Evolutionary conservation across 2,888 invertebrate genomes (phyloP).

Genomic region (Polydesmus complanatus): DNA sequence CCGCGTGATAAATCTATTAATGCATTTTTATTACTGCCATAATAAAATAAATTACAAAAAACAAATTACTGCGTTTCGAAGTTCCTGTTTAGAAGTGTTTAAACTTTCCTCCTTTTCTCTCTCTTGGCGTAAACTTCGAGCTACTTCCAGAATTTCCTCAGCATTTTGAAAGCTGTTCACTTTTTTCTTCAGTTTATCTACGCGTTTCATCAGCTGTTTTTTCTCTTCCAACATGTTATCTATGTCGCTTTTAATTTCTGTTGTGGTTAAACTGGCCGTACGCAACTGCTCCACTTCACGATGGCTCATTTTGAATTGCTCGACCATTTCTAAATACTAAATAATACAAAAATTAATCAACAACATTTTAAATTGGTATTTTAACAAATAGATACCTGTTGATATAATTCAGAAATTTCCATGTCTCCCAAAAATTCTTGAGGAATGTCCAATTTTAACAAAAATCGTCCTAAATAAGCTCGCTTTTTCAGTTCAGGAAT

Average conservation of each 20-base stretch:
- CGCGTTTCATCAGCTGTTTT: slow-evolving; percentile 52
- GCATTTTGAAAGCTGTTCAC: slow-evolving; percentile 40
- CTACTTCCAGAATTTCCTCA: slow-evolving; percentile 47
- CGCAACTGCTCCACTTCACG: slow-evolving; percentile 50
- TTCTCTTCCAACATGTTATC: slow-evolving; percentile 74
- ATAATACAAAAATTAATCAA: slow-evolving; percentile 1
- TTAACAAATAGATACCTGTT: slow-evolving; percentile 31
- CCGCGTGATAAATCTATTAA: slow-evolving; percentile 36
- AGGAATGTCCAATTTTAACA: slow-evolving; percentile 54
- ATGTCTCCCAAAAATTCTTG: slow-evolving; percentile 58
- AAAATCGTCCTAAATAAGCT: slow-evolving; percentile 63
- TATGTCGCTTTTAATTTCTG: slow-evolving; percentile 69
- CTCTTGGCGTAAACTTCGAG: slow-evolving; percentile 41
- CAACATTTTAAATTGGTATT: not conserved
- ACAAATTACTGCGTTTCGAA: slow-evolving; percentile 35
- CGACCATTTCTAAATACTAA: slow-evolving; percentile 56
- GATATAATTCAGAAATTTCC: slow-evolving; percentile 53
- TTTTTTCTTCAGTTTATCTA: slow-evolving; percentile 43
- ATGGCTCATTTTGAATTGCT: slow-evolving; percentile 65
- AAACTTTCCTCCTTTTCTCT: slow-evolving; percentile 45
- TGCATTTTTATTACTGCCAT: not conserved
- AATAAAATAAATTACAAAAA: not conserved
- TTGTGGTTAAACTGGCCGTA: slow-evolving; percentile 48
- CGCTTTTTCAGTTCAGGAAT: slow-evolving; percentile 61
- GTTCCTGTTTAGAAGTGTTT: slow-evolving; percentile 42